Evolutionary conservation across 2,888 invertebrate genomes (phyloP).

Genomic region (Campoletis raptor): DNA sequence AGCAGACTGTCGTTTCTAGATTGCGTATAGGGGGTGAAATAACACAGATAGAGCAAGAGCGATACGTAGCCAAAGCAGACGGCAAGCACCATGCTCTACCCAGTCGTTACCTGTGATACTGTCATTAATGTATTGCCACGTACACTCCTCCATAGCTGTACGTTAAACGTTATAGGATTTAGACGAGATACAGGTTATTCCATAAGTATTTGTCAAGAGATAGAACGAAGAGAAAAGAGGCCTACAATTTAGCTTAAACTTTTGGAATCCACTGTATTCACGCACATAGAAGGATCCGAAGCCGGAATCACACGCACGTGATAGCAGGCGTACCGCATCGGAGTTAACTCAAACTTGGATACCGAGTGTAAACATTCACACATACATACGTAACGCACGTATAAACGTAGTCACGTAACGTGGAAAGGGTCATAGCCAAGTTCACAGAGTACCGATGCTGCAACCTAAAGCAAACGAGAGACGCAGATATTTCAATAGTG

Average conservation of each 20-base stretch:
- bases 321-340: slow-evolving; percentile 35
- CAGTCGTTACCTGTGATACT: slow-evolving; percentile 72
- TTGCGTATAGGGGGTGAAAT: neutral
- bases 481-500: slow-evolving; percentile 53
- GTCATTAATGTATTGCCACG: slow-evolving; percentile 81
- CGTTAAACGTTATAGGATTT: slow-evolving; percentile 8
- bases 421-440: neutral
- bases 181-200: neutral
- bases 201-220: neutral
- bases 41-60: slow-evolving; percentile 9
- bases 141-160: slow-evolving; percentile 44
- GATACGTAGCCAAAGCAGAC: slow-evolving; percentile 38
- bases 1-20: slow-evolving; percentile 28
- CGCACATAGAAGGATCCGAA: slow-evolving; percentile 18
- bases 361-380: slow-evolving; percentile 30
- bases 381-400: neutral
- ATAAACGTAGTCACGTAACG: slow-evolving; percentile 2
- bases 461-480: slow-evolving; percentile 56
- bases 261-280: neutral
- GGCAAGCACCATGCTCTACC: slow-evolving; percentile 64
- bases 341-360: slow-evolving; percentile 46
- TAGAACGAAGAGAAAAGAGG: neutral
- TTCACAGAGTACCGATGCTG: slow-evolving; percentile 12
- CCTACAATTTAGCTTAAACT: neutral
- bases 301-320: slow-evolving; percentile 50